Evolutionary conservation across 2,888 invertebrate genomes (phyloP), one percentile per base, ranked within the genome.

Genomic region (Tanytarsus gracilentus): DNA sequence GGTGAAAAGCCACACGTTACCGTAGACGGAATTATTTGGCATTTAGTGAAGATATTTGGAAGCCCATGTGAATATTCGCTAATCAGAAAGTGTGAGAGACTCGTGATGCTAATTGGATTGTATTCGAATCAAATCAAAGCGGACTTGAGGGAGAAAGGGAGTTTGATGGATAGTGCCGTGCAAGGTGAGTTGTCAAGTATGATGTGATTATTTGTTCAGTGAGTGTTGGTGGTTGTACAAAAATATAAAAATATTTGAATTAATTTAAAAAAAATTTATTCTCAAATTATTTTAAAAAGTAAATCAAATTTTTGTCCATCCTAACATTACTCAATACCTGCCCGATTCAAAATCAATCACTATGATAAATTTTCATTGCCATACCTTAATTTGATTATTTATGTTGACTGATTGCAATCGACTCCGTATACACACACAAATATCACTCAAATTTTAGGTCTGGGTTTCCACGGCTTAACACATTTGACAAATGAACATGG

Each of bases 381-480:
- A n/a, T n/a, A n/a, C n/a, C n/a, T n/a, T n/a, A n/a, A n/a, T n/a
- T n/a, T n/a, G n/a, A n/a, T n/a, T n/a, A n/a, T n/a, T n/a, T n/a
- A n/a, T n/a, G n/a, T n/a, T n/a, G 23, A 33, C n/a, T 48, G 11
- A 6, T n/a, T 48, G 16, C 18, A 4, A 48, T 8, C 11, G 16
- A 3, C 29, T 18, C 23, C n/a, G 23, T 27, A 26, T 51, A 49
- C 6, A 3, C 64, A 8, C 14, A 26, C 27, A 60, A 14, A 14
- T 18, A 9, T 23, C 49, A 25, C 62, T 49, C 64, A 64, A 66
- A 2, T 68, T n/a, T n/a, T n/a, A 82, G 81, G 85, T 58, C 78
- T 94, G 63, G 93, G 85, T 7, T 86, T 90, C 52, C 94, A 95
- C 68, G 94, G 95, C 0, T 76, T 94, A 64, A 84, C 84, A 6